phyloP scores from a whole-genome alignment of 2,888 invertebrate genomes.

The Leptopilina drosophilae region DNA sequence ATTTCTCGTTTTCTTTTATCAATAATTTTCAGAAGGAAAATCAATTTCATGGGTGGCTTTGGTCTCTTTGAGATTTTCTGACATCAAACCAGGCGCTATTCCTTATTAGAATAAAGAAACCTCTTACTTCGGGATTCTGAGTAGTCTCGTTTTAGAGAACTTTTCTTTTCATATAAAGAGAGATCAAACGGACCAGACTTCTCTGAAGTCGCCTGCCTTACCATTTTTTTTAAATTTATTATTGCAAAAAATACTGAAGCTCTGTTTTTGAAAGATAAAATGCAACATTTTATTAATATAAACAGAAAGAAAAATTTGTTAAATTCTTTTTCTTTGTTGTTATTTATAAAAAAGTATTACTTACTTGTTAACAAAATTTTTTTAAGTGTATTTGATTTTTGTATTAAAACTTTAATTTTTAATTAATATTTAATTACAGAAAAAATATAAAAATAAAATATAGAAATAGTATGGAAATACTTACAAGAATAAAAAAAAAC shows the following conservation, averaged over 20 bases:
- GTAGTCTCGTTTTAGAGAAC: constrained; percentile 19
- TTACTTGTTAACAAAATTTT: too few relatives aligned
- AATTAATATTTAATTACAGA: too few relatives aligned
- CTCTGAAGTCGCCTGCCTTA: background rate
- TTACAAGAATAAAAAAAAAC: too few relatives aligned
- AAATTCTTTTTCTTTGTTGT: too few relatives aligned
- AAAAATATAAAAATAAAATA: too few relatives aligned
- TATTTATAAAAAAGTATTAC: too few relatives aligned
- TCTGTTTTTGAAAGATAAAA: background rate
- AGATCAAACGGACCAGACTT: constrained; percentile 10
- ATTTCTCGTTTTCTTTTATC: constrained; percentile 8
- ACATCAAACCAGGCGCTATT: constrained; percentile 16
- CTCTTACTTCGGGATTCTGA: background rate
- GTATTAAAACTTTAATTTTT: too few relatives aligned
- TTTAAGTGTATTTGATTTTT: too few relatives aligned
- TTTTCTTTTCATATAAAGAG: constrained; percentile 23
- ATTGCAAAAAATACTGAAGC: background rate
- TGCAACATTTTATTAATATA: background rate
- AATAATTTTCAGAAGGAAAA: background rate
- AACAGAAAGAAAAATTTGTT: background rate
- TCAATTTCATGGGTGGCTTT: constrained; percentile 6
- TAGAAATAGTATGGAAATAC: too few relatives aligned
- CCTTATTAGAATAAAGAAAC: constrained; percentile 21
- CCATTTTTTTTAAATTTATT: background rate
- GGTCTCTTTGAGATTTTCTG: constrained; percentile 4